Evolutionary conservation across 2,113 vertebrate genomes (phyloP), one percentile per base, ranked within the genome.

Genomic region (Chamaetylas fuelleborni): DNA sequence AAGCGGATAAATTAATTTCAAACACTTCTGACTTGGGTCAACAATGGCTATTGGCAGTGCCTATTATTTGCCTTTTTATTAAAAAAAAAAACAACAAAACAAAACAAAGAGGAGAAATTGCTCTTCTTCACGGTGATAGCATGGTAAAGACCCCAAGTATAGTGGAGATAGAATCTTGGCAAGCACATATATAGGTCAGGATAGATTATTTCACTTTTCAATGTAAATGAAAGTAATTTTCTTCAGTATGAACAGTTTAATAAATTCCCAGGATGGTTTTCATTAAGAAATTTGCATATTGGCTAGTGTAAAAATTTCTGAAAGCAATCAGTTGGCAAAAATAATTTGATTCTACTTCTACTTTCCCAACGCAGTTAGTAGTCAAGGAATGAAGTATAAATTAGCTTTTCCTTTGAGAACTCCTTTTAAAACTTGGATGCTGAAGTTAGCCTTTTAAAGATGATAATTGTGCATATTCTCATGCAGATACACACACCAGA

Each of bases 1-100:
- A 98, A 98, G 97, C 98, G 95, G 98, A 98, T 98, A 98, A 98
- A 99, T 98, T 99, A 98, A 99, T 99, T 99, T 99, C 98, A 98
- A 98, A 98, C 98, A 98, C 98, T 99, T 98, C 98, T 99, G 97
- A 98, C 97, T 97, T 43, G 79, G 90, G 96, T 97, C 98, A 98
- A 99, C 98, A 99, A 99, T 98, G 97, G 97, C 92, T 97, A 95
- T 97, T 97, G 95, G 98, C 98, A 98, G 98, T 96, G 98, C 90
- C 97, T 98, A 97, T 99, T 99, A 98, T 98, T 97, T 98, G 96
- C 92, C 93, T 77, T 98, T 98, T 98, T 98, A 98, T 98, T 98
- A 97, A 94, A 95, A 97, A 97, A 93, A 82, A 58, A 2, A 69
- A 1, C 45, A 45, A 61, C 38, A 24, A 50, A 48, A 22, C 13